phyloP scores from a whole-genome alignment of 2,797 vertebrate genomes.

The Hirundo rustica region DNA sequence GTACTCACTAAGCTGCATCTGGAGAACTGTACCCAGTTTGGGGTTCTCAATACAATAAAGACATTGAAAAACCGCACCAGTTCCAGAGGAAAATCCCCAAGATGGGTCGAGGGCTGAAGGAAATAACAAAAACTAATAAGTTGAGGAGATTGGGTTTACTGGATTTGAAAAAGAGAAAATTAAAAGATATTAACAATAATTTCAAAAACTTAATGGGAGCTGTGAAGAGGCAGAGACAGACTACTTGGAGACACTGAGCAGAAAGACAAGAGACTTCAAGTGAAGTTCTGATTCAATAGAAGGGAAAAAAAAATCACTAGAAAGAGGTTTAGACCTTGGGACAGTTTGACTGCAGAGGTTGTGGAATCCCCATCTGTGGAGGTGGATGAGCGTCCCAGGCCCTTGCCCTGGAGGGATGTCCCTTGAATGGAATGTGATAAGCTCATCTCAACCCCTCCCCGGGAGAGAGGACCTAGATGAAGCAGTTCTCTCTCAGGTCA shows the following conservation, averaged over 20 bases:
- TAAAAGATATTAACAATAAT: neutral
- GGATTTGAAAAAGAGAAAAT: neutral
- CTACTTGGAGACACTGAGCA: neutral
- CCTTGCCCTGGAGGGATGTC: too few species aligned
- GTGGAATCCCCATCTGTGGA: neutral
- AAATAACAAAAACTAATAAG: neutral
- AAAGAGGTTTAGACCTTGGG: neutral
- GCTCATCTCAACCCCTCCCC: too few species aligned
- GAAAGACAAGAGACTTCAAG: neutral
- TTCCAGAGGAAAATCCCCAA: neutral
- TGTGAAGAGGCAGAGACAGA: neutral
- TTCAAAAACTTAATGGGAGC: neutral
- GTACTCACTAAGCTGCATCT: neutral
- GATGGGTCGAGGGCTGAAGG: neutral
- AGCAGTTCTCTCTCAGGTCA: too few species aligned
- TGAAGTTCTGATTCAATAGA: neutral
- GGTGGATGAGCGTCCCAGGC: too few species aligned
- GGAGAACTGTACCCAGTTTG: neutral
- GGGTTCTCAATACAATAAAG: neutral
- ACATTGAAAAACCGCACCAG: neutral
- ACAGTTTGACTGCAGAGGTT: neutral
- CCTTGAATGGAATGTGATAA: too few species aligned
- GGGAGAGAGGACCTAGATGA: too few species aligned
- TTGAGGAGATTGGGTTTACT: neutral
- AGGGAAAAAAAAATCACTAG: accelerated